A percentile compares a stretch with the other conserved stretches of the same genome.
Conservation (phyloP, 2,888 invertebrate species). For the Glaucopsyche alexis region DNA sequence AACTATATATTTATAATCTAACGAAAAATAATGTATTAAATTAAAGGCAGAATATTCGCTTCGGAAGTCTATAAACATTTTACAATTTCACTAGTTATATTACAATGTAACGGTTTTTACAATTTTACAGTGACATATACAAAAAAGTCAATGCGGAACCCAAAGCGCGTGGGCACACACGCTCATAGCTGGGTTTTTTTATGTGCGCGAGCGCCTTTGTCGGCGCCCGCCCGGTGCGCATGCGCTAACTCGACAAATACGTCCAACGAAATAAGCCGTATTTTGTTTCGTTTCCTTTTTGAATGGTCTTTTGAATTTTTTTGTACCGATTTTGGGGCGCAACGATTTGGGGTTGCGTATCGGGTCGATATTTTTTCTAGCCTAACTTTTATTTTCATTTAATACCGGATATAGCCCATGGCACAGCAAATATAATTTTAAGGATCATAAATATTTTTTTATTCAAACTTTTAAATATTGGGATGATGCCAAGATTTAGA, state of each 20-base stretch:
- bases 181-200: conserved; percentile 56
- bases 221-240: conserved; percentile 75
- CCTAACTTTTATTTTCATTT: conserved; percentile 29
- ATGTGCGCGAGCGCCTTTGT: conserved; percentile 67
- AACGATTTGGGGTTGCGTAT: conserved; percentile 38
- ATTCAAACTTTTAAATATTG: not conserved
- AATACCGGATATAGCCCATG: conserved; percentile 26
- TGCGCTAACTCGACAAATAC: conserved; percentile 79
- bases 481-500: not conserved
- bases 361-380: conserved; percentile 38
- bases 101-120: too few species aligned
- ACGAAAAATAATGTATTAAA: too few species aligned
- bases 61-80: too few species aligned
- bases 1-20: too few species aligned
- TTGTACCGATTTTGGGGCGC: conserved; percentile 39
- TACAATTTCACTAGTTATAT: too few species aligned
- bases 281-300: conserved; percentile 70
- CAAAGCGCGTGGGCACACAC: not conserved
- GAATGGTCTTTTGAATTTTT: conserved; percentile 62
- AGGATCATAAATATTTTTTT: conserved; percentile 3
- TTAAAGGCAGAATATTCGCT: too few species aligned
- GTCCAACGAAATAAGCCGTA: conserved; percentile 76
- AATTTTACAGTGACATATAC: too few species aligned
- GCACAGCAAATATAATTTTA: conserved; percentile 23
- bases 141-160: conserved; percentile 3